Evolutionary conservation across 2,888 invertebrate genomes (phyloP).

Genomic region (Spodoptera littoralis): DNA sequence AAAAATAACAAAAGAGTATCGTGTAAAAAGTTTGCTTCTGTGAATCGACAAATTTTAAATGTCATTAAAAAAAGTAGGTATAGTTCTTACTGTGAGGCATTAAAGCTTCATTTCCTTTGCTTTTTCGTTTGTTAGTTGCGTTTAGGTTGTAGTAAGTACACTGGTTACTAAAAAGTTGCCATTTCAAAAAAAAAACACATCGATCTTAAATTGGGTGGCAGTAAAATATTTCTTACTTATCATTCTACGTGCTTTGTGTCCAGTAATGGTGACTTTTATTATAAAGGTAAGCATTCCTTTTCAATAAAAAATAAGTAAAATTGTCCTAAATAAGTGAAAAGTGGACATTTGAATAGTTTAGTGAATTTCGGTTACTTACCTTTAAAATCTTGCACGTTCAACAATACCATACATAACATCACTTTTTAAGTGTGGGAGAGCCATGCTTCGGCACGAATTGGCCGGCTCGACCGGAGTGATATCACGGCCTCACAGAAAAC

Average conservation of each 20-base stretch:
- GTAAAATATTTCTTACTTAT: slow-evolving; percentile 52
- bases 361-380: too few relatives aligned
- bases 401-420: too few relatives aligned
- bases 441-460: too few relatives aligned
- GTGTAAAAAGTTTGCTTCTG: slow-evolving; percentile 69
- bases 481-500: too few relatives aligned
- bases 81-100: neutral
- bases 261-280: slow-evolving; percentile 57
- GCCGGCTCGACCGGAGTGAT: too few relatives aligned
- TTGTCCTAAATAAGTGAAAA: neutral
- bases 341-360: neutral
- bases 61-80: neutral
- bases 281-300: slow-evolving; percentile 4
- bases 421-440: too few relatives aligned
- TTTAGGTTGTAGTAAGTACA: neutral
- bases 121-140: neutral
- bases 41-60: slow-evolving; percentile 45
- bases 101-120: slow-evolving; percentile 24
- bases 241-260: slow-evolving; percentile 66
- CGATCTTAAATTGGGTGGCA: slow-evolving; percentile 76
- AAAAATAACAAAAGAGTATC: slow-evolving; percentile 75
- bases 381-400: too few relatives aligned
- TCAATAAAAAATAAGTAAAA: neutral
- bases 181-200: slow-evolving; percentile 73
- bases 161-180: slow-evolving; percentile 62